Evolutionary conservation across 2,113 vertebrate genomes (phyloP).

Genomic region (Cyanistes caeruleus): DNA sequence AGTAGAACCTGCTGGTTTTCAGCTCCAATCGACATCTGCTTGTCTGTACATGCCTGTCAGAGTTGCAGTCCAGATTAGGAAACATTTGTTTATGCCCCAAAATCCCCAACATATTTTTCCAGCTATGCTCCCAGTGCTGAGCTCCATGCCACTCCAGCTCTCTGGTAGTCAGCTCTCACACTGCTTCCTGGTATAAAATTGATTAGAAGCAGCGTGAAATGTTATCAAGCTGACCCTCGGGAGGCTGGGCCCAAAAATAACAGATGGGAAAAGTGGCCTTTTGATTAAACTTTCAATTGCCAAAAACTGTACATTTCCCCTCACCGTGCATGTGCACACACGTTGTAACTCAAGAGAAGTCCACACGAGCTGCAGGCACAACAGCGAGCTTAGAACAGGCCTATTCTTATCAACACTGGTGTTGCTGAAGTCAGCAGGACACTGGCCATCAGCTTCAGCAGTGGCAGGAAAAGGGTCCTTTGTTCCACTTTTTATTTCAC

Average conservation of each 20-base stretch:
- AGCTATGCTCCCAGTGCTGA: conserved; percentile 33
- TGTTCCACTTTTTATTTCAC: conserved; percentile 28
- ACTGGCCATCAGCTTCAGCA: background rate
- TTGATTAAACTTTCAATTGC: conserved; percentile 63
- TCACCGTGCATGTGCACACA: conserved; percentile 11
- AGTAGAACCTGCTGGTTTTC: conserved; percentile 73
- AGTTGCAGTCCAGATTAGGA: conserved; percentile 76
- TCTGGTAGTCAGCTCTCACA: conserved; percentile 48
- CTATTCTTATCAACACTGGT: background rate
- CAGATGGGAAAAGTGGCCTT: conserved; percentile 54
- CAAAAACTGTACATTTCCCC: conserved; percentile 31
- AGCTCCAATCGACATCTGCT: conserved; percentile 74
- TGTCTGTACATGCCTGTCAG: conserved; percentile 59
- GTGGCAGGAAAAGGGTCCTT: conserved; percentile 12
- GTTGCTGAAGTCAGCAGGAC: conserved; percentile 42
- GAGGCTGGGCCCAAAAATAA: conserved; percentile 62
- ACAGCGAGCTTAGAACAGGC: background rate
- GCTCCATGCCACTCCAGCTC: background rate
- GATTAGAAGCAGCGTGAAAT: conserved; percentile 69
- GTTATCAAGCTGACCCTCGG: conserved; percentile 53
- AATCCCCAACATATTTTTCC: conserved; percentile 67
- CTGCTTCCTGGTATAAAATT: conserved; percentile 60
- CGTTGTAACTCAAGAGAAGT: background rate
- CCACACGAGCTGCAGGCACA: background rate
- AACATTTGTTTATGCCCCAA: conserved; percentile 73